phyloP scores from a whole-genome alignment of 2,113 vertebrate species.

The Bothrops jararaca region DNA sequence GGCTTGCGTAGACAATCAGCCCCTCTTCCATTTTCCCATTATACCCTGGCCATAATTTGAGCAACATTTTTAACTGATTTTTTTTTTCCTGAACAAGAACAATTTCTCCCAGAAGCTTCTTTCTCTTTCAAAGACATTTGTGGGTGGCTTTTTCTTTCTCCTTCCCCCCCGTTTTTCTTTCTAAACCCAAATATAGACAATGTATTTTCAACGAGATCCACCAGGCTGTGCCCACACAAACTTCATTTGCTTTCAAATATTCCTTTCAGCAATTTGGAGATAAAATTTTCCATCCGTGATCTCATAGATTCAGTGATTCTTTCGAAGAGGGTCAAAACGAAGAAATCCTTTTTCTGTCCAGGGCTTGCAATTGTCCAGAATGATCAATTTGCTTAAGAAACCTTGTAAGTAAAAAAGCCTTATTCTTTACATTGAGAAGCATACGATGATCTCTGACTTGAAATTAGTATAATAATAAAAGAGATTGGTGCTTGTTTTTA shows the following conservation, averaged over 20 bases:
- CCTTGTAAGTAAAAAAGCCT: slow-evolving; percentile 67
- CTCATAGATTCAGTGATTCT: slow-evolving; percentile 63
- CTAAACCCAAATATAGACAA: slow-evolving; percentile 16
- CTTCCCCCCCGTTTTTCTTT: neutral
- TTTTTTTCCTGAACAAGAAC: slow-evolving; percentile 26
- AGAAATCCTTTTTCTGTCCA: slow-evolving; percentile 48
- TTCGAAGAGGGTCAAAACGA: slow-evolving; percentile 62
- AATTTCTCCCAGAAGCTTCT: slow-evolving; percentile 19
- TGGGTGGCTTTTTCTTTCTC: neutral
- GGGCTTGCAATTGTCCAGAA: slow-evolving; percentile 58
- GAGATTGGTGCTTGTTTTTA: slow-evolving; percentile 48
- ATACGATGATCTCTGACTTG: slow-evolving; percentile 53
- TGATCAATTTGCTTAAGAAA: slow-evolving; percentile 73
- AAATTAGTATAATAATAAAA: slow-evolving; percentile 43
- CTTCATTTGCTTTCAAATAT: neutral
- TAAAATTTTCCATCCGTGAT: slow-evolving; percentile 55
- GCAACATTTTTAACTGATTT: neutral
- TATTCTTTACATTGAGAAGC: slow-evolving; percentile 37
- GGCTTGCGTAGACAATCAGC: neutral
- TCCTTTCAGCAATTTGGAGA: slow-evolving; percentile 14
- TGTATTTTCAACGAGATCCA: slow-evolving; percentile 1
- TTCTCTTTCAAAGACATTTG: slow-evolving; percentile 25
- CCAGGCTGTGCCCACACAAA: slow-evolving; percentile 22
- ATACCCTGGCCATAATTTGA: neutral
- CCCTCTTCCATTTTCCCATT: neutral